Evolutionary conservation across 2,797 vertebrate genomes (phyloP).

Genomic region (Tadarida brasiliensis): DNA sequence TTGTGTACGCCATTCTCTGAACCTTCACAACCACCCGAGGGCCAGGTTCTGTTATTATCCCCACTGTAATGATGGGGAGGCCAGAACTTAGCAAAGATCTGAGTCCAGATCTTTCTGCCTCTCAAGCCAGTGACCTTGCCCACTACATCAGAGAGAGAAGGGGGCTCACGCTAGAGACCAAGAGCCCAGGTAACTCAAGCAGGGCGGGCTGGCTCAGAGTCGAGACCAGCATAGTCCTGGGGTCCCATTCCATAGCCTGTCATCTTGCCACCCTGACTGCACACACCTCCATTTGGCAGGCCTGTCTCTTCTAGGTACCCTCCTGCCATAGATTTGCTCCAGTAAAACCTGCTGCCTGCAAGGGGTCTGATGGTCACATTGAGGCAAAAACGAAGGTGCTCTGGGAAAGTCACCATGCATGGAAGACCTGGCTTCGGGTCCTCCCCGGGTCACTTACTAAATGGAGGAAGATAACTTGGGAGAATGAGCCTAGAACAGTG

Average conservation of each 20-base stretch:
- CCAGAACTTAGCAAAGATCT: background rate
- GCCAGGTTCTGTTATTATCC: too few relatives aligned
- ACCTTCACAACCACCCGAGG: background rate
- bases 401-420: background rate
- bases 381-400: background rate
- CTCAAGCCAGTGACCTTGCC: background rate
- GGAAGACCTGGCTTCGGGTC: background rate
- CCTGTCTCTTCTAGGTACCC: background rate
- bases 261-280: accelerated
- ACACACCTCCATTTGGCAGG: background rate
- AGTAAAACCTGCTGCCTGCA: background rate
- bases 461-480: background rate
- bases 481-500: background rate
- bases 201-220: background rate
- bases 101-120: background rate
- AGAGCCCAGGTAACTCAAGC: background rate
- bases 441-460: background rate
- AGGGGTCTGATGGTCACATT: background rate
- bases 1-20: background rate
- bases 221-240: background rate
- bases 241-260: background rate
- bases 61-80: background rate
- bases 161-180: background rate
- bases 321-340: accelerated
- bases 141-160: background rate